Percentiles rank a stretch among this genome's conserved stretches.
These are phyloP conservation scores for Virgularia gustaviana DNA, from an alignment of 92 coral and sea anemone species.

Conservation along the genomic window DNA sequence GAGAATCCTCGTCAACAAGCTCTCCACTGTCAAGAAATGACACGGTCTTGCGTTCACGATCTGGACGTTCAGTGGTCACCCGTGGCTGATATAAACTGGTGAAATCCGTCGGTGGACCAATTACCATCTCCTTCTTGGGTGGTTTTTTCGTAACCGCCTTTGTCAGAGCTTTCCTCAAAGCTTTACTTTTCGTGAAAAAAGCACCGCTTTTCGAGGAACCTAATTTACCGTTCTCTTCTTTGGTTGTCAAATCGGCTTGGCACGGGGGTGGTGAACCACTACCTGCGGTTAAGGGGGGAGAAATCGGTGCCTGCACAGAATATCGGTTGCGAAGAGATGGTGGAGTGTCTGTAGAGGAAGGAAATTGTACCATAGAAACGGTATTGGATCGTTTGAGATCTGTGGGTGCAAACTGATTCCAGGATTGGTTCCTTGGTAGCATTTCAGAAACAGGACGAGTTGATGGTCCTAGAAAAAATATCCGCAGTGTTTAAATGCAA, in stretches of 20 bases:
- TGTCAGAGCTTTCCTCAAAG: slow-evolving; percentile 11
- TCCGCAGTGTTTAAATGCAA: not conserved
- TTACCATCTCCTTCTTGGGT: slow-evolving; percentile 11
- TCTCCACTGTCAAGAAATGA: slow-evolving; percentile 7
- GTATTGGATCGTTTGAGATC: slow-evolving; percentile 13
- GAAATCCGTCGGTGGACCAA: slow-evolving; percentile 17
- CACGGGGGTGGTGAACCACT: not conserved
- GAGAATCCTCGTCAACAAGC: not conserved
- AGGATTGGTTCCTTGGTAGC: not conserved
- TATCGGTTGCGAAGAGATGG: not conserved
- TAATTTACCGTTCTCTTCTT: not conserved
- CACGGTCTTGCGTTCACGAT: slow-evolving; percentile 13
- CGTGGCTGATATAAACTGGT: slow-evolving; percentile 3
- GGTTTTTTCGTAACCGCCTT: slow-evolving; percentile 12
- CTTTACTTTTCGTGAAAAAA: slow-evolving; percentile 20
- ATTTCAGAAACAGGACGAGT: slow-evolving; percentile 29
- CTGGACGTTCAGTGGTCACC: not conserved
- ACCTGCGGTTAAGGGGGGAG: not conserved
- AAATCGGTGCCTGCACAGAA: not conserved
- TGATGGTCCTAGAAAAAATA: slow-evolving; percentile 1
- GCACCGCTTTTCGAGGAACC: not conserved
- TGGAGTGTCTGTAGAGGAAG: too few species aligned
- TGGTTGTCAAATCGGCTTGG: not conserved
- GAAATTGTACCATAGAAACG: not conserved
- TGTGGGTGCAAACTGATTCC: not conserved